These are phyloP conservation scores for Hirtodrosophila histrioides DNA, from an alignment of 2,888 invertebrate genomes.

Conservation along the genomic window DNA sequence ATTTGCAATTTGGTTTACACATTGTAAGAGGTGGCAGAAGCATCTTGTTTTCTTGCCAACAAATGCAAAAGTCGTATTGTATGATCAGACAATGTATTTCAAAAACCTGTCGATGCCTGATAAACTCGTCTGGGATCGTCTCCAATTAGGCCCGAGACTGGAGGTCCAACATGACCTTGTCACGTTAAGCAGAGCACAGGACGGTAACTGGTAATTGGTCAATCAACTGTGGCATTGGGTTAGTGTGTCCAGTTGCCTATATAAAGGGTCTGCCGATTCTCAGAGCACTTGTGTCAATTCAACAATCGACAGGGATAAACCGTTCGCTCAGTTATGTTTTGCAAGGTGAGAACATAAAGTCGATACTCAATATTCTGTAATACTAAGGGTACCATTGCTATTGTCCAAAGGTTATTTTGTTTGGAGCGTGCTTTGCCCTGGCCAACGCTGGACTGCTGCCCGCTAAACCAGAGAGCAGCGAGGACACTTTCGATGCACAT, in stretches of 20 bases:
- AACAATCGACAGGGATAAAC: slow-evolving; percentile 34
- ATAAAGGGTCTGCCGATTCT: slow-evolving; percentile 38
- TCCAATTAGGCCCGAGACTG: slow-evolving; percentile 65
- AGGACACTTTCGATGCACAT: slow-evolving; percentile 78
- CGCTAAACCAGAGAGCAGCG: slow-evolving; percentile 46
- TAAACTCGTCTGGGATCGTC: slow-evolving; percentile 60
- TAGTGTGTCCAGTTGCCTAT: slow-evolving; percentile 54
- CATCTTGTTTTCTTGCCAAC: slow-evolving; percentile 2
- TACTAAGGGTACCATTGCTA: not conserved
- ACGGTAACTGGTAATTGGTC: slow-evolving; percentile 49
- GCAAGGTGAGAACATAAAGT: slow-evolving; percentile 63
- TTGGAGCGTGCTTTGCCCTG: slow-evolving; percentile 64
- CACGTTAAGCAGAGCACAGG: slow-evolving; percentile 27
- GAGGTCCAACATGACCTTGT: slow-evolving; percentile 67
- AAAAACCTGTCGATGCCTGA: slow-evolving; percentile 71
- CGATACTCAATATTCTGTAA: not conserved
- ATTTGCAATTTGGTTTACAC: not conserved
- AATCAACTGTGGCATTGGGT: slow-evolving; percentile 70
- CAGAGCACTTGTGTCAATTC: slow-evolving; percentile 42
- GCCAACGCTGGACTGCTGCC: slow-evolving; percentile 72
- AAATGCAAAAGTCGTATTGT: slow-evolving; percentile 25
- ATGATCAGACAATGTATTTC: slow-evolving; percentile 16
- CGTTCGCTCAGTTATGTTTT: slow-evolving; percentile 61
- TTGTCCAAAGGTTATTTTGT: slow-evolving; percentile 31
- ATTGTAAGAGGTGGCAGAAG: slow-evolving; percentile 22